Evolutionary conservation across 2,113 vertebrate species (phyloP).

Genomic region (Cynopterus brachyotis): DNA sequence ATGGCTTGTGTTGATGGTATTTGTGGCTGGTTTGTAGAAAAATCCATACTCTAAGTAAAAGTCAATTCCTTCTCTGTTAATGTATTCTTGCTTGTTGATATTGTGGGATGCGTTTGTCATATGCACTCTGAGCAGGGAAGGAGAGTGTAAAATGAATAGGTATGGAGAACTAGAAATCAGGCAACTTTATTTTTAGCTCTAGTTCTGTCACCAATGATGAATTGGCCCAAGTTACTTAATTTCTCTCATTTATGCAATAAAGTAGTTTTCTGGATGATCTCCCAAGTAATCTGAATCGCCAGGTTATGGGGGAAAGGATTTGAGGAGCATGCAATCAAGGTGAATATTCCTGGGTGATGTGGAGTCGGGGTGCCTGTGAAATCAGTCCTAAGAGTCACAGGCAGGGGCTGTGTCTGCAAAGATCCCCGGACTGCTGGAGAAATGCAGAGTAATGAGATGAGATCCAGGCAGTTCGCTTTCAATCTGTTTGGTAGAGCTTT

Average conservation of each 20-base stretch:
- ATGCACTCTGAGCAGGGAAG: neutral
- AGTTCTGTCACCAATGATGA: neutral
- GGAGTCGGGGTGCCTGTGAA: neutral
- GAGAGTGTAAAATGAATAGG: neutral
- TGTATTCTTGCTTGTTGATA: neutral
- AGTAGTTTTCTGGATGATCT: neutral
- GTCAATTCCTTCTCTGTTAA: neutral
- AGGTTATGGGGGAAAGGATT: neutral
- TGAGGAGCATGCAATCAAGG: neutral
- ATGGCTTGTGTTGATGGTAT: neutral
- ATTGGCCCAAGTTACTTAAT: neutral
- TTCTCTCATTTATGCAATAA: neutral
- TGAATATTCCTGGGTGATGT: neutral
- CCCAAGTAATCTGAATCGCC: neutral
- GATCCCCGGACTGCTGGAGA: neutral
- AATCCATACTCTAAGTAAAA: neutral
- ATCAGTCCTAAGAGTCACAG: neutral
- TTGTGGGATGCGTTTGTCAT: neutral
- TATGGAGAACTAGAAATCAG: neutral
- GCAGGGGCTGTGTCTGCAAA: neutral
- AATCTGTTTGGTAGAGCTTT: neutral
- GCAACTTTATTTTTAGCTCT: neutral
- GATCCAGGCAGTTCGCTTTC: neutral
- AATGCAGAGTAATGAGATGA: neutral
- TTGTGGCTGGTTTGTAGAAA: neutral